Evolutionary conservation across 2,113 vertebrate genomes (phyloP), one percentile per base, ranked within the genome.

Genomic region (Campylomormyrus numenius): DNA sequence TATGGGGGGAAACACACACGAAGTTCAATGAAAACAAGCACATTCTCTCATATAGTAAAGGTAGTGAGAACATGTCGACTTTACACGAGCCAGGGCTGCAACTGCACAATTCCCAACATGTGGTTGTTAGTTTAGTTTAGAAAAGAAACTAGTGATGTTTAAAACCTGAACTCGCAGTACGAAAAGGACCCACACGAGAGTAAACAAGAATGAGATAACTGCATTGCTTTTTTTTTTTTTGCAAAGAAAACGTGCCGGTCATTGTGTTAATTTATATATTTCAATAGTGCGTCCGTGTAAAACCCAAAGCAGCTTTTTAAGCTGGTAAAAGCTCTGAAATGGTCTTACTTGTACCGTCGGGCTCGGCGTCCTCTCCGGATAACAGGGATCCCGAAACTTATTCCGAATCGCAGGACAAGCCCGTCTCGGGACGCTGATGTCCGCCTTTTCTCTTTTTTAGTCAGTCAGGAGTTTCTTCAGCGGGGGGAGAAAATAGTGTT

Each of bases 391-490:
- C 88, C 66, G 77, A 89, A 83, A 80, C 88, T 89, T 89, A 89
- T 70, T 89, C 88, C 88, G 17, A 83, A 49, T 52, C 27, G 85
- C 89, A 35, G 77, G 89, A 86, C 86, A 42, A 91, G 35, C 62
- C n/a, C 62, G 62, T 31, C 53, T 90, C 74, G 58, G 89, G 53
- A 56, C 45, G 50, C 89, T 85, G 66, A 70, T 52, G 80, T 88
- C 8, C 48, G 84, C 19, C 74, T 77, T 66, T 83, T 83, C 49
- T 62, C n/a, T 45, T 53, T 90, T 56, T 88, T 87, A 90, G 58
- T 74, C 83, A 83, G 74, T 89, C 62, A 50, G 58, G 21, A 90
- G 48, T 86, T 48, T 83, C 85, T 89, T 88, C 35, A n/a, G 35
- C 53, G 45, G 24, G 83, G 39, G 24, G 5, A 53, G 17, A 58